Percentiles rank a stretch among this genome's conserved stretches.
These are phyloP conservation scores for Pocota personata DNA, from an alignment of 2,888 invertebrate species.

Conservation along the genomic window DNA sequence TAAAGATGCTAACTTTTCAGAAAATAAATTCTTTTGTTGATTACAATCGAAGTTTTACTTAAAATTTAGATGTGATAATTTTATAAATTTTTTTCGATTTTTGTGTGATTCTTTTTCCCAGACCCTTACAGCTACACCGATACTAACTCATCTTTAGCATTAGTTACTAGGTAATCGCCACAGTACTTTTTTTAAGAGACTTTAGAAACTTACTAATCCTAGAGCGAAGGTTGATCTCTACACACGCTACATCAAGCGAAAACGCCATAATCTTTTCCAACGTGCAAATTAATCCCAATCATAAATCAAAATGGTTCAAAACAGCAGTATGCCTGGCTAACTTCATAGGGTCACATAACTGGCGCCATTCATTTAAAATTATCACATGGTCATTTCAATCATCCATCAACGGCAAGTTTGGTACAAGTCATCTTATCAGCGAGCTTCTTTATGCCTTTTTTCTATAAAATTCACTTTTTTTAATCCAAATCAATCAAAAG, in stretches of 20 bases:
- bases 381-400: slow-evolving; percentile 38
- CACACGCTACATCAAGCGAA: background rate
- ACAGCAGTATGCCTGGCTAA: background rate
- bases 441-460: background rate
- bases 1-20: too few relatives aligned
- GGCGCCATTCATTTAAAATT: background rate
- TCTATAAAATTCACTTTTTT: background rate
- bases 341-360: background rate
- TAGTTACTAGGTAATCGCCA: too few relatives aligned
- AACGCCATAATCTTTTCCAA: background rate
- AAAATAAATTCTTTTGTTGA: too few relatives aligned
- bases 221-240: background rate
- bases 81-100: too few relatives aligned
- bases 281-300: slow-evolving; percentile 21
- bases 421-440: slow-evolving; percentile 36
- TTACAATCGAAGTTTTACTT: too few relatives aligned
- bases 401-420: slow-evolving; percentile 39
- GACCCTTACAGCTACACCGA: too few relatives aligned
- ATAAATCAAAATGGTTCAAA: slow-evolving; percentile 37
- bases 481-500: slow-evolving; percentile 46
- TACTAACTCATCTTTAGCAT: too few relatives aligned
- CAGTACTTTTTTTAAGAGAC: too few relatives aligned
- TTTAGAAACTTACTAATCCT: background rate
- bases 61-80: too few relatives aligned
- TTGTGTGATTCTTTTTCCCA: too few relatives aligned